Conservation (phyloP, 2,797 vertebrate species). For the Dendrocincla fuliginosa region DNA sequence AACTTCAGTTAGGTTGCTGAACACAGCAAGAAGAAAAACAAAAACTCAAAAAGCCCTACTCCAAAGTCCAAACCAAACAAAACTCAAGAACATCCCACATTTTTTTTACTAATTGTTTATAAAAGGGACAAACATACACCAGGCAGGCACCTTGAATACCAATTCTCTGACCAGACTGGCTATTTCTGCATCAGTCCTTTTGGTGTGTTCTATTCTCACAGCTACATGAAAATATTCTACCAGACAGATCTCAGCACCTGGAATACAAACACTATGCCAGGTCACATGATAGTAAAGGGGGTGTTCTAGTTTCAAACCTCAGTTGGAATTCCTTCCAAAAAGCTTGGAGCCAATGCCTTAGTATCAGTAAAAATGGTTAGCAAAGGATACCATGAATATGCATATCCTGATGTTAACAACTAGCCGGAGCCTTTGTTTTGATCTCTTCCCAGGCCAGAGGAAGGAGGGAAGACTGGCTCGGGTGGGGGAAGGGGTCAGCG, state of each 20-base stretch:
- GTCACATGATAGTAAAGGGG: rapidly evolving
- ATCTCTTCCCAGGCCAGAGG: no score
- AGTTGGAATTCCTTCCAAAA: no score
- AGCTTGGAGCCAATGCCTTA: no score
- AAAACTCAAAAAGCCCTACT: not conserved
- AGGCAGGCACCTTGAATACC: not conserved
- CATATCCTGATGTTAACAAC: no score
- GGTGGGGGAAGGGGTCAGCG: no score
- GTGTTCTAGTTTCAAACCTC: no score
- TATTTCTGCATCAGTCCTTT: conserved; percentile 5
- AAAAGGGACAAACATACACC: not conserved
- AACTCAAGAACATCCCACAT: not conserved
- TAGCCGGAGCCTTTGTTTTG: no score
- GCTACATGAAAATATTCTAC: not conserved
- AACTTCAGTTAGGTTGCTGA: not conserved
- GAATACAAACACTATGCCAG: not conserved
- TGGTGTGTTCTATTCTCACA: not conserved
- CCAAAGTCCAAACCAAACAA: not conserved
- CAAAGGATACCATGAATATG: no score
- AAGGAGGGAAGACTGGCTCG: no score
- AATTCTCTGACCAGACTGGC: not conserved
- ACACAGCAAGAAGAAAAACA: not conserved
- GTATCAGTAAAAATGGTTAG: no score
- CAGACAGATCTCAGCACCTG: not conserved
- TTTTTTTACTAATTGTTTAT: not conserved